Evolutionary conservation across 1,140 invertebrate genomes (phyloP).

Genomic region (Yoshiicerus persimilis): DNA sequence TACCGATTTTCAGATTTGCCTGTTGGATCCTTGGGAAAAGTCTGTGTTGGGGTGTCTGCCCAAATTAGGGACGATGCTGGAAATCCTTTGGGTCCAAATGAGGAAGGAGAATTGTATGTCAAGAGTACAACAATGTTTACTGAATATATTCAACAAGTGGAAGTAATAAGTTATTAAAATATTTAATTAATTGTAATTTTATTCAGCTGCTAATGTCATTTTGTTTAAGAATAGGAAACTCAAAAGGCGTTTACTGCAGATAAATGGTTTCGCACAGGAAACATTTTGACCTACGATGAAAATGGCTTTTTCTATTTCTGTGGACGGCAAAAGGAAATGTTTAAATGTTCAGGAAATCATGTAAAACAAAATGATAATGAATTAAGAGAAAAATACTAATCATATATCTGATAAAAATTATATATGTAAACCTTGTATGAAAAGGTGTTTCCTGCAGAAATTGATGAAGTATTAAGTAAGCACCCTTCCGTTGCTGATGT

Average conservation of each 20-base stretch:
- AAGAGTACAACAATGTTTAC: conserved; percentile 24
- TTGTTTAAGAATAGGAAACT: background rate
- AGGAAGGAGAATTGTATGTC: conserved; percentile 35
- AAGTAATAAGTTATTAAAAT: background rate
- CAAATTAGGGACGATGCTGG: conserved; percentile 30
- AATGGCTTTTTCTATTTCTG: too few species aligned
- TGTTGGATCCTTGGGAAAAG: conserved; percentile 20
- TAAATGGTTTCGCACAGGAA: conserved; percentile 50
- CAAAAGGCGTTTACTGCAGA: background rate
- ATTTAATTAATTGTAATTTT: too few species aligned
- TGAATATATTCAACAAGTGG: conserved; percentile 16
- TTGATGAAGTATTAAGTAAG: conserved; percentile 52
- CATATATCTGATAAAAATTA: background rate
- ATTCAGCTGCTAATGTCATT: background rate
- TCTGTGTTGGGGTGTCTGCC: conserved; percentile 21
- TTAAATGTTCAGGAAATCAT: conserved; percentile 50
- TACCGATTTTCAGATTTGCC: background rate
- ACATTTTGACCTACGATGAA: conserved; percentile 50
- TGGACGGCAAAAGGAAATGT: too few species aligned
- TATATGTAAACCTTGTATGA: background rate
- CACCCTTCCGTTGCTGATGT: too few species aligned
- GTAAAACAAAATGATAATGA: conserved; percentile 22
- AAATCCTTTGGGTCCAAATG: conserved; percentile 29
- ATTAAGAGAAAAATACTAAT: background rate
- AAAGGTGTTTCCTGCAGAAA: conserved; percentile 48